phyloP scores from a whole-genome alignment of 2,113 vertebrate genomes.

The Anser brachyrhynchus region DNA sequence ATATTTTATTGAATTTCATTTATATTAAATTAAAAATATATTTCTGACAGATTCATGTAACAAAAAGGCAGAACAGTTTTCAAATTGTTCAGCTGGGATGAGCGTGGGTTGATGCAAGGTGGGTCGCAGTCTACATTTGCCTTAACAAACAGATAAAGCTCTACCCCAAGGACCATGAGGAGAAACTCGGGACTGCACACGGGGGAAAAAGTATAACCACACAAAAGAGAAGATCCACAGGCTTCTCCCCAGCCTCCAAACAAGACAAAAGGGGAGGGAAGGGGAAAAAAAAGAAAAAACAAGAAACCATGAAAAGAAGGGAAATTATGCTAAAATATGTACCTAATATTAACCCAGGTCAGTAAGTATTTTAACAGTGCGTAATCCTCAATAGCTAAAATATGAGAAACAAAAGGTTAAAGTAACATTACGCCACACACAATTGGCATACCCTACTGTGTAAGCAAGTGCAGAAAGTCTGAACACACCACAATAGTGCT shows the following conservation, averaged over 20 bases:
- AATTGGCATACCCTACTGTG: constrained; percentile 82
- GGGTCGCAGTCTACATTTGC: constrained; percentile 74
- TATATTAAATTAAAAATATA: constrained; percentile 99
- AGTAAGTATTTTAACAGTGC: constrained; percentile 80
- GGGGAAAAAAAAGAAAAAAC: neutral
- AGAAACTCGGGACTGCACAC: constrained; percentile 64
- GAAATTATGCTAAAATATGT: constrained; percentile 81
- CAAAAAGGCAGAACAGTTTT: constrained; percentile 97
- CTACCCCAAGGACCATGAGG: constrained; percentile 67
- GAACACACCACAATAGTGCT: constrained; percentile 86
- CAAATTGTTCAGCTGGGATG: constrained; percentile 89
- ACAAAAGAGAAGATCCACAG: constrained; percentile 62
- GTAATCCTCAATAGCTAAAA: constrained; percentile 79
- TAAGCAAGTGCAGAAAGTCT: constrained; percentile 84
- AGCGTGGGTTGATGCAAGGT: constrained; percentile 76
- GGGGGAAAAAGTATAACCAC: constrained; percentile 42
- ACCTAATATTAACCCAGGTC: constrained; percentile 81
- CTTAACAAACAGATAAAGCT: constrained; percentile 74
- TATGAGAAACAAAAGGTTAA: constrained; percentile 73
- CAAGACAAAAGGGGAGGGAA: constrained; percentile 43
- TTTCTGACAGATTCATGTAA: constrained; percentile 99
- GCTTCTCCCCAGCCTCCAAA: constrained; percentile 76
- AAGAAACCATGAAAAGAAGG: constrained; percentile 57
- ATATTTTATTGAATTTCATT: constrained; percentile 99
- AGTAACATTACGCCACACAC: constrained; percentile 77